Percentiles rank a stretch among this genome's conserved stretches.
Conservation (phyloP, 2,888 invertebrate species). For the Pimpla rufipes region DNA sequence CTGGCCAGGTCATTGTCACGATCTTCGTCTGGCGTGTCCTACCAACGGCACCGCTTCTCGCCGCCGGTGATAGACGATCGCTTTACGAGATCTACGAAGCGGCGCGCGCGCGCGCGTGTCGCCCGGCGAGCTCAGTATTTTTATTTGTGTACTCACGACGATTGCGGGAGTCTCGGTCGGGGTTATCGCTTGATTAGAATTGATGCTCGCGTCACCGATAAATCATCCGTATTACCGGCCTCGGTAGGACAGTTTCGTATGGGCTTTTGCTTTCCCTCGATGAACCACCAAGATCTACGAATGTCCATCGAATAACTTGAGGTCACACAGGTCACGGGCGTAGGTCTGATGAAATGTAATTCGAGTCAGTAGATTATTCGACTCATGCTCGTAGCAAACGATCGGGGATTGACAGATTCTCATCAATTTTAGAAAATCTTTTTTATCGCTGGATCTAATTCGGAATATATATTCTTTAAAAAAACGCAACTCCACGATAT, state of each 20-base stretch:
- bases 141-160: conserved; percentile 17
- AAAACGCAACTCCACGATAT: not conserved
- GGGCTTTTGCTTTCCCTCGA: conserved; percentile 27
- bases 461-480: not conserved
- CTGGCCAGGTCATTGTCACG: conserved; percentile 81
- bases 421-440: conserved; percentile 1
- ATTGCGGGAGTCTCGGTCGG: conserved; percentile 10
- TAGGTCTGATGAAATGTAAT: not conserved
- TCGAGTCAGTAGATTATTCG: not conserved
- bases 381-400: not conserved
- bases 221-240: conserved; percentile 48
- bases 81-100: conserved; percentile 51
- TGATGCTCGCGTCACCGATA: conserved; percentile 56
- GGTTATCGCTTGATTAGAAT: conserved; percentile 61
- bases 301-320: conserved; percentile 4
- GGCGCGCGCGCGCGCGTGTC: conserved; percentile 8
- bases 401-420: not conserved
- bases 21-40: conserved; percentile 65
- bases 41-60: conserved; percentile 31
- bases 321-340: not conserved
- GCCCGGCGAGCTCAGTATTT: conserved; percentile 10
- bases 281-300: conserved; percentile 29
- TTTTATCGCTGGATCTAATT: not conserved
- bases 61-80: conserved; percentile 31
- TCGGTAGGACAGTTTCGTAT: not conserved